A percentile compares a stretch with the other conserved stretches of the same genome.
Evolutionary conservation across 2,888 invertebrate species (phyloP).

Genomic region (Ophraella communa): DNA sequence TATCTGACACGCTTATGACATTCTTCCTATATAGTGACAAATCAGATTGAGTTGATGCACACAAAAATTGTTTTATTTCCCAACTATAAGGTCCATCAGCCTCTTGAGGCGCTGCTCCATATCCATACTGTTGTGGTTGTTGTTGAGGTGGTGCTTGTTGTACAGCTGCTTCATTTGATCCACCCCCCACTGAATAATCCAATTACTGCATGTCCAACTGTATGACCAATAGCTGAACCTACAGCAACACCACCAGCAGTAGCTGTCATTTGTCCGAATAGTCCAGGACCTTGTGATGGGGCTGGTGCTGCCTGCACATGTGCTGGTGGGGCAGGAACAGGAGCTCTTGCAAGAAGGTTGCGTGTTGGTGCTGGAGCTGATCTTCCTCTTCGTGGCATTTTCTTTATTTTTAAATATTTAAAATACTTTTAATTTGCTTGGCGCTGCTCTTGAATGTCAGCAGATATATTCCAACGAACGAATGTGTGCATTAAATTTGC

Average conservation of each 20-base stretch:
- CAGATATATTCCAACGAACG: no score
- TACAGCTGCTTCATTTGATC: slow-evolving; percentile 57
- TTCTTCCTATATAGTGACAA: slow-evolving; percentile 88
- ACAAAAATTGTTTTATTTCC: slow-evolving; percentile 96
- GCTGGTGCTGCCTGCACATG: slow-evolving; percentile 64
- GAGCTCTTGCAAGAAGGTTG: slow-evolving; percentile 56
- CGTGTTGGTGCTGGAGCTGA: slow-evolving; percentile 67
- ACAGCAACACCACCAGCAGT: slow-evolving; percentile 99
- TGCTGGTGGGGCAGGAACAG: slow-evolving; percentile 51
- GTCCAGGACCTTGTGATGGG: slow-evolving; percentile 79
- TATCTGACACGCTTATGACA: no score
- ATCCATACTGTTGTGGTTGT: slow-evolving; percentile 57
- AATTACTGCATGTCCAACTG: slow-evolving; percentile 88
- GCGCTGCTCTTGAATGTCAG: no score
- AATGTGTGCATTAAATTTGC: no score
- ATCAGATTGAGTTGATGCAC: slow-evolving; percentile 90
- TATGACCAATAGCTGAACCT: slow-evolving; percentile 95
- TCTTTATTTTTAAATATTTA: slow-evolving; percentile 38
- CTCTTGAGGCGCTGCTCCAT: slow-evolving; percentile 54
- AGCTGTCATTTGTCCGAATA: slow-evolving; percentile 97
- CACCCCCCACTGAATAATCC: slow-evolving; percentile 73
- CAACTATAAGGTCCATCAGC: slow-evolving; percentile 83
- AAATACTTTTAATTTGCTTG: neutral
- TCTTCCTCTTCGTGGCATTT: slow-evolving; percentile 79
- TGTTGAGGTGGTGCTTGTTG: slow-evolving; percentile 58